A percentile compares a stretch with the other conserved stretches of the same genome.
Conservation (phyloP, 2,113 vertebrate species). For the Brachyhypopomus gauderio region DNA sequence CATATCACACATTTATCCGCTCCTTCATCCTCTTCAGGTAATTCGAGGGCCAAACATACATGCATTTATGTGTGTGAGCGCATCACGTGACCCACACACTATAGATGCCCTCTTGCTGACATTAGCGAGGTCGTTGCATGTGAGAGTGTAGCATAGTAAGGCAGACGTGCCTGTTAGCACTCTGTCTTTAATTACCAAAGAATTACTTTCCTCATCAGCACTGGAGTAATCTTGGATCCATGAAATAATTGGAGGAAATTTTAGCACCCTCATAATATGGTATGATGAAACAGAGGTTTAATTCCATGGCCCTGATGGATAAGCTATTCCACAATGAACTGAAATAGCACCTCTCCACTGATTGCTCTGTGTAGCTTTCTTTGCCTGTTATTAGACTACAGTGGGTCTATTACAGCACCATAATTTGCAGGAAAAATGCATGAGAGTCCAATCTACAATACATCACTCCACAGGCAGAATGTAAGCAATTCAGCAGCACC, state of each 20-base stretch:
- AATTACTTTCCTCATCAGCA: conserved; percentile 54
- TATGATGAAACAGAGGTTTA: conserved; percentile 13
- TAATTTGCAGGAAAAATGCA: conserved; percentile 1
- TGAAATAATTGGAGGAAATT: conserved; percentile 55
- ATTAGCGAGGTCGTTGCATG: conserved; percentile 46
- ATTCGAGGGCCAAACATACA: conserved; percentile 30
- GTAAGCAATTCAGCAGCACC: conserved; percentile 21
- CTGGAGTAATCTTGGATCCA: conserved; percentile 53
- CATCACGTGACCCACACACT: conserved; percentile 24
- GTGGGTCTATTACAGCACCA: background rate
- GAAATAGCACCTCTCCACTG: background rate
- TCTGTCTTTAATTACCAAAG: conserved; percentile 64
- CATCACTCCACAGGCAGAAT: too few relatives aligned
- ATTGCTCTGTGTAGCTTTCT: background rate
- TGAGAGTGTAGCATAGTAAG: conserved; percentile 53
- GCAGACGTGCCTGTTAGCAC: conserved; percentile 48
- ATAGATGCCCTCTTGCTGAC: conserved; percentile 16
- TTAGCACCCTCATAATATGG: conserved; percentile 36
- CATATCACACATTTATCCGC: background rate
- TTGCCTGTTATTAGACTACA: background rate
- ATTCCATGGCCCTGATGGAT: conserved; percentile 16
- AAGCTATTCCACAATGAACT: conserved; percentile 11
- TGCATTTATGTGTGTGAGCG: conserved; percentile 46
- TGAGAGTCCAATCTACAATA: background rate
- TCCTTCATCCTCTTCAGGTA: background rate